Percentiles rank a stretch among this genome's conserved stretches.
phyloP scores from a whole-genome alignment of 2,797 vertebrate species.

The Pyrocephalus nanus region DNA sequence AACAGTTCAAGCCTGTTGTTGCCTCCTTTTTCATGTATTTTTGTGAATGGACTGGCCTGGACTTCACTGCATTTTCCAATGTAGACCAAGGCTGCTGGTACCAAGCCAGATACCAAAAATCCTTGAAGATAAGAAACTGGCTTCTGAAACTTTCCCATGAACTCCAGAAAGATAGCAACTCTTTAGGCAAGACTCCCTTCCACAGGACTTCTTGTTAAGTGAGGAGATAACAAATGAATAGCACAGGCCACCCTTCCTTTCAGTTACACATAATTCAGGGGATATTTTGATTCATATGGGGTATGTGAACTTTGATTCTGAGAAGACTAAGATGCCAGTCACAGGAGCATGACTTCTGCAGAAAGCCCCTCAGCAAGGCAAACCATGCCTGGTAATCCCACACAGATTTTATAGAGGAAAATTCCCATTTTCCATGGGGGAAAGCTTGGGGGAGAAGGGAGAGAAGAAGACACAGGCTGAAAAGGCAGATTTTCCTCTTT shows the following conservation, averaged over 20 bases:
- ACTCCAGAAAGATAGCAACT: background rate
- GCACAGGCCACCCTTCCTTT: background rate
- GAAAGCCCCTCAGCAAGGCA: background rate
- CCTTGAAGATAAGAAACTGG: background rate
- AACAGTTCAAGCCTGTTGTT: background rate
- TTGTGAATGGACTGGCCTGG: background rate
- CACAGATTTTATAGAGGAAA: rapidly evolving
- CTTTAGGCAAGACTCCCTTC: background rate
- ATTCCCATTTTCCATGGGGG: background rate
- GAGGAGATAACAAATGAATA: background rate
- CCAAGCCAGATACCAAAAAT: background rate
- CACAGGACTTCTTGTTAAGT: background rate
- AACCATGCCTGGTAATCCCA: background rate
- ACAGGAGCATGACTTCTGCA: background rate
- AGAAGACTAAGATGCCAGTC: background rate
- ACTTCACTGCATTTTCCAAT: background rate
- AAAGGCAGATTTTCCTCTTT: background rate
- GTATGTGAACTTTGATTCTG: background rate
- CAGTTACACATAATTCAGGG: background rate
- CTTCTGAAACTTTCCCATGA: background rate
- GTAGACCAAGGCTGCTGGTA: background rate
- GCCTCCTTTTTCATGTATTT: background rate
- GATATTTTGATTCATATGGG: background rate
- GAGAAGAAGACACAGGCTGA: rapidly evolving
- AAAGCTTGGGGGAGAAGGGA: background rate